phyloP scores from a whole-genome alignment of 2,797 vertebrate genomes.

The Channallabes apus region DNA sequence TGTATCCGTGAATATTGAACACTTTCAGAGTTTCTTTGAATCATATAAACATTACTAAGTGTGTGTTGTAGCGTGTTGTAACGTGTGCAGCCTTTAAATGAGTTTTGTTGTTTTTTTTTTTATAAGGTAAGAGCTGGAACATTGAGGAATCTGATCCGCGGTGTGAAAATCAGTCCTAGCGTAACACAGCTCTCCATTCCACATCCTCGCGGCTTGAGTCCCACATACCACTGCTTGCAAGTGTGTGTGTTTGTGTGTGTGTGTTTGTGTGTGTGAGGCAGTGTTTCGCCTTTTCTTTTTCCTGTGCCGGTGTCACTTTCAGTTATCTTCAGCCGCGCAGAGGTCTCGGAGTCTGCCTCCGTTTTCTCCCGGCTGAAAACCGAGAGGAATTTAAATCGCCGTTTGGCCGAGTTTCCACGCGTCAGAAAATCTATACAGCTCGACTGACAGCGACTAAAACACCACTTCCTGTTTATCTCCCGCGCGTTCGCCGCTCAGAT shows the following conservation, averaged over 20 bases:
- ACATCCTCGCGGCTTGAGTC: background rate
- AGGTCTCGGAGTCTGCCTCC: background rate
- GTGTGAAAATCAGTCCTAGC: background rate
- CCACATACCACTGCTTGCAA: background rate
- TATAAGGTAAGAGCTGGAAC: background rate
- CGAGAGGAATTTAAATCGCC: conserved; percentile 15
- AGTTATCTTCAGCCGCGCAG: conserved; percentile 26
- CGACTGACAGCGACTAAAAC: conserved; percentile 23
- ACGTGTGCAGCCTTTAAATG: background rate
- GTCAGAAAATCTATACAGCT: background rate
- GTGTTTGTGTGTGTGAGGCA: background rate
- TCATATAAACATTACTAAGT: background rate
- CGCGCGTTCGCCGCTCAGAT: background rate
- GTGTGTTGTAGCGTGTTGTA: background rate
- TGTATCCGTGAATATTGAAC: too few species aligned
- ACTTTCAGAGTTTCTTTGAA: too few species aligned
- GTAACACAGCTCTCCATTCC: background rate
- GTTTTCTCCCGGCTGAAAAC: conserved; percentile 21
- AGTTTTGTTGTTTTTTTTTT: background rate
- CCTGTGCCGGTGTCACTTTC: conserved; percentile 31
- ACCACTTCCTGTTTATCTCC: conserved; percentile 28
- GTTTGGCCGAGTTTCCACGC: conserved; percentile 16
- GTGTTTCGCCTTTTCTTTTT: conserved; percentile 11
- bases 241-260: background rate
- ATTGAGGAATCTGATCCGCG: background rate